phyloP scores from a whole-genome alignment of 2,797 vertebrate species.

The Acrossocheilus wenchowensis region DNA sequence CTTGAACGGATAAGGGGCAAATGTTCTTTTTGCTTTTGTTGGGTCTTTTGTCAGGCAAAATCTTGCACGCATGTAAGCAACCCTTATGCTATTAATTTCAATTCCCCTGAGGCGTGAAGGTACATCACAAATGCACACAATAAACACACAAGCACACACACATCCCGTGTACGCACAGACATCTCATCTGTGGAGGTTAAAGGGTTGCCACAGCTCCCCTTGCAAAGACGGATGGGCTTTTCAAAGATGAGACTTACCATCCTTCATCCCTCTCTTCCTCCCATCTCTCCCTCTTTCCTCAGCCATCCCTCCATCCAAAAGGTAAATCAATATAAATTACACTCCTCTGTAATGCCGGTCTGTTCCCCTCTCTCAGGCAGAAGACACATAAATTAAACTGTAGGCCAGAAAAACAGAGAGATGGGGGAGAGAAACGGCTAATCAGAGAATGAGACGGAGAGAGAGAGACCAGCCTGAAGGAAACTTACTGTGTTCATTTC shows the following conservation, averaged over 20 bases:
- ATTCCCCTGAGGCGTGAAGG: slow-evolving; percentile 43
- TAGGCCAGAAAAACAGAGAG: slow-evolving; percentile 54
- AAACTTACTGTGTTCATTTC: slow-evolving; percentile 61
- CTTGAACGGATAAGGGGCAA: slow-evolving; percentile 8
- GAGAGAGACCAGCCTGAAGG: slow-evolving; percentile 45
- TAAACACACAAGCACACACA: slow-evolving; percentile 28
- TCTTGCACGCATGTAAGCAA: slow-evolving; percentile 46
- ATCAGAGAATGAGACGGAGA: slow-evolving; percentile 62
- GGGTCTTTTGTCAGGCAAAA: slow-evolving; percentile 38
- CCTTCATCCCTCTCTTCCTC: slow-evolving; percentile 59
- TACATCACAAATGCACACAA: slow-evolving; percentile 41
- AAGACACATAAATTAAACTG: slow-evolving; percentile 66
- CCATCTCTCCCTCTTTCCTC: slow-evolving; percentile 46
- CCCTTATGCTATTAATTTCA: slow-evolving; percentile 53
- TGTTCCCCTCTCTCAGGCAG: slow-evolving; percentile 48
- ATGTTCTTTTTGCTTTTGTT: slow-evolving; percentile 32
- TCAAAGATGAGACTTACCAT: slow-evolving; percentile 55
- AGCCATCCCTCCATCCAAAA: slow-evolving; percentile 57
- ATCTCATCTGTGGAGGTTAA: slow-evolving; percentile 57
- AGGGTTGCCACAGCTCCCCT: slow-evolving; percentile 54
- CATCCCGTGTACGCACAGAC: slow-evolving; percentile 18
- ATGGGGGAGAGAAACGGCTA: slow-evolving; percentile 59
- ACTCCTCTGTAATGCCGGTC: slow-evolving; percentile 42
- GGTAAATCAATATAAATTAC: slow-evolving; percentile 67
- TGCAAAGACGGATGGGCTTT: slow-evolving; percentile 61